Evolutionary conservation across 2,888 invertebrate species (phyloP), one percentile per base, ranked within the genome.

Genomic region (Cheilosia vernalis): DNA sequence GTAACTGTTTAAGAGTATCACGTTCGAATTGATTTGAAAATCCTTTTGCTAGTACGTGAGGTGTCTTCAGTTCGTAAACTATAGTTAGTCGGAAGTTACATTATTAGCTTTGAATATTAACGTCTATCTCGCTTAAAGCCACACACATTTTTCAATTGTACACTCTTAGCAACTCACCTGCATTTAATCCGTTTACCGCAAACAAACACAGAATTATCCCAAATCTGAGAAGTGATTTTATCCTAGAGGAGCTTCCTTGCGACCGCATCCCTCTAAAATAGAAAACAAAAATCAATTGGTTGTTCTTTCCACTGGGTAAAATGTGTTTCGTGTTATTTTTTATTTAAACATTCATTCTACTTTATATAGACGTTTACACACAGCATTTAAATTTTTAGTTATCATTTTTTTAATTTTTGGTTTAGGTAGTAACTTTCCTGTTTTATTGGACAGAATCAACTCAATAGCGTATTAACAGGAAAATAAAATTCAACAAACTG

Each of bases 201-300:
- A 80, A 27, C 15, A 84, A 55, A 70, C 63, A 80, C 27, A 64
- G n/a, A 55, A 80, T 19, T n/a, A 84, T 42, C 37, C 80, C 74
- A 60, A 53, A 9, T n/a, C 58, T 17, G 21, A 84, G 42, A 24
- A 53, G n/a, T 60, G 60, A 21, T 55, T 61, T 60, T 64, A 80
- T 55, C 67, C 58, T 74, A 66, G 67, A 74, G 53, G 13, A 37
- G 47, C 24, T n/a, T 66, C 60, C 53, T 17, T 64, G 80, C 44
- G 69, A 74, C 51, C 74, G 53, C 84, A 84, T 84, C 70, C 64
- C 80, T 74, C 84, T 84, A 84, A 64, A 84, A 84, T 58, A 49
- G 30, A 70, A 78, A 61, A 30, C 15, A 76, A 69, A 7, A 33
- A 44, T 74, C 13, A 74, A 21, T 60, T 56, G 37, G 10, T 49